These are phyloP conservation scores for Willisornis vidua DNA, from an alignment of 2,113 vertebrate genomes.

Conservation along the genomic window DNA sequence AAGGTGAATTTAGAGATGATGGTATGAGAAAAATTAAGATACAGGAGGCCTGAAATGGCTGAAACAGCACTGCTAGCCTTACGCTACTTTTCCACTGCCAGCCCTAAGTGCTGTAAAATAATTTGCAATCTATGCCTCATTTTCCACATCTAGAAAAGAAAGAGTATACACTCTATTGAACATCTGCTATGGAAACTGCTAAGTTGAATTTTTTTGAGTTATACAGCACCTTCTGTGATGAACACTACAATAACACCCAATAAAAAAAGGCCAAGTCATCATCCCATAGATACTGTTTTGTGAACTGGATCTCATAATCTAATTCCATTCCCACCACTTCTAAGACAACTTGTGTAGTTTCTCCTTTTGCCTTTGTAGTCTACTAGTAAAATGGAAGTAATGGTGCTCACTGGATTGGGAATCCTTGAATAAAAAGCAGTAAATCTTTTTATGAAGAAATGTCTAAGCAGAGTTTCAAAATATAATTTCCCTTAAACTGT, in stretches of 20 bases:
- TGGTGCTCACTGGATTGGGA: neutral
- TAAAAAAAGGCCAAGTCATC: neutral
- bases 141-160: neutral
- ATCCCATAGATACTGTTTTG: neutral
- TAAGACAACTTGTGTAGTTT: neutral
- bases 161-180: neutral
- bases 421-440: neutral
- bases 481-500: neutral
- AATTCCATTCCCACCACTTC: neutral
- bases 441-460: neutral
- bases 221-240: neutral
- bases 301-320: neutral
- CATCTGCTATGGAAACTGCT: neutral
- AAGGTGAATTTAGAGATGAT: slow-evolving; percentile 13
- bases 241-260: neutral
- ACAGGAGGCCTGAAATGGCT: neutral
- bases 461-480: neutral
- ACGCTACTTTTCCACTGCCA: neutral
- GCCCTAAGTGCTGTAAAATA: neutral
- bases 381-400: neutral
- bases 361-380: neutral
- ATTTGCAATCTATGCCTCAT: neutral
- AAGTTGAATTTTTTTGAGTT: neutral
- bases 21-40: neutral
- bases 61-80: neutral